Conservation (phyloP, 2,888 invertebrate genomes). For the Spodoptera exigua region DNA sequence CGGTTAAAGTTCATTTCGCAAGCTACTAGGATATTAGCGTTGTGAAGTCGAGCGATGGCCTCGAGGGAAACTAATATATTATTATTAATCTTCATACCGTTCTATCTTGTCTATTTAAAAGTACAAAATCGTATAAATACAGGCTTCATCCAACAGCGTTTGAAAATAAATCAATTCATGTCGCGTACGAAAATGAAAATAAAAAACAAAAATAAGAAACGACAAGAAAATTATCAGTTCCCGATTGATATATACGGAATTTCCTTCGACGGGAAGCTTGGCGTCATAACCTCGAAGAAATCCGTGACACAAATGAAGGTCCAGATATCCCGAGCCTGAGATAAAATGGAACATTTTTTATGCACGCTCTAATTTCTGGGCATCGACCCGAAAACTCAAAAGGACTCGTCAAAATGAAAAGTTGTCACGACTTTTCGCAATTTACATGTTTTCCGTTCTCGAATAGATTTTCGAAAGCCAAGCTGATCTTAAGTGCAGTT, state of each 20-base stretch:
- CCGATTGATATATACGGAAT: conserved; percentile 23
- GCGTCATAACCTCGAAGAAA: conserved; percentile 17
- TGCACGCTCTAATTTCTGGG: conserved; percentile 24
- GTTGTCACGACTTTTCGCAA: conserved; percentile 46
- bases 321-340: conserved; percentile 12
- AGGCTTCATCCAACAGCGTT: too few species aligned
- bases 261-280: background rate
- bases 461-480: conserved; percentile 38
- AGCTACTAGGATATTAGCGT: conserved; percentile 15
- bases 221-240: conserved; percentile 10
- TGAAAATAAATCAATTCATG: too few species aligned
- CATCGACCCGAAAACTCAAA: conserved; percentile 35
- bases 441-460: conserved; percentile 47
- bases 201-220: background rate
- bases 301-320: conserved; percentile 29
- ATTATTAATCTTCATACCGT: too few species aligned
- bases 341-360: conserved; percentile 36
- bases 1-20: conserved; percentile 28
- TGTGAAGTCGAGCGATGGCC: conserved; percentile 5
- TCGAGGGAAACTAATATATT: background rate
- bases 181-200: too few species aligned
- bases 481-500: conserved; percentile 44
- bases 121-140: too few species aligned
- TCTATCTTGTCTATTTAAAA: too few species aligned
- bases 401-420: conserved; percentile 48